Percentiles rank a stretch among this genome's conserved stretches.
Evolutionary conservation across 2,113 vertebrate genomes (phyloP).

Genomic region (Phyllostomus discolor): DNA sequence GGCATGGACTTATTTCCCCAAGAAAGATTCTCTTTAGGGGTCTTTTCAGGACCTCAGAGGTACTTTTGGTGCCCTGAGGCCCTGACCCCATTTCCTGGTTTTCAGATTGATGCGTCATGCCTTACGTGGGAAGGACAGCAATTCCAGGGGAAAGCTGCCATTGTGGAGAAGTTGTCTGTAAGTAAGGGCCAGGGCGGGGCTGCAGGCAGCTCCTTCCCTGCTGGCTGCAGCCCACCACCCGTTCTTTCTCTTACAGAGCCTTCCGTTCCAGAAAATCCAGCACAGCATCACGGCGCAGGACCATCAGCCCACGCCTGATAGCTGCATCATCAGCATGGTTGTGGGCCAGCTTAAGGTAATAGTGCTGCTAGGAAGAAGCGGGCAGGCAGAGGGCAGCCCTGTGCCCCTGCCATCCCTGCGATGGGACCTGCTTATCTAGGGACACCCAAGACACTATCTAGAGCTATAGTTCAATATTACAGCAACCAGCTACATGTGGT

Average conservation of each 20-base stretch:
- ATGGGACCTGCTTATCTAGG: neutral
- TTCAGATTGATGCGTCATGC: constrained; percentile 96
- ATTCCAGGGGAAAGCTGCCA: constrained; percentile 96
- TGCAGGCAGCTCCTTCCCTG: neutral
- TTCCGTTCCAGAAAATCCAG: constrained; percentile 97
- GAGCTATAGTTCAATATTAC: neutral
- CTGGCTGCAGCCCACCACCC: neutral
- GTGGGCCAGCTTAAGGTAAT: constrained; percentile 96
- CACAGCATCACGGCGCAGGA: constrained; percentile 99
- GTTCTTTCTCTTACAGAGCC: constrained; percentile 84
- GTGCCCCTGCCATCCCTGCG: neutral
- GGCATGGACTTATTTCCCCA: neutral
- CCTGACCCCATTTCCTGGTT: constrained; percentile 23
- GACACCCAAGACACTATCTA: neutral
- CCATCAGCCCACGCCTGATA: constrained; percentile 98
- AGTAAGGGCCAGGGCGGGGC: constrained; percentile 71
- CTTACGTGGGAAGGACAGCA: constrained; percentile 99
- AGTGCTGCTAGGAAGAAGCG: neutral
- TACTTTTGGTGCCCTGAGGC: neutral
- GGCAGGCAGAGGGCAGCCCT: neutral
- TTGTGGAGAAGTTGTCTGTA: constrained; percentile 97
- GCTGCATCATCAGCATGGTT: constrained; percentile 98
- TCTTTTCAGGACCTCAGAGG: neutral
- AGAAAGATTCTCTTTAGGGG: neutral
- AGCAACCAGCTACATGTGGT: neutral